Evolutionary conservation across 2,888 invertebrate genomes (phyloP).

Genomic region (Leptopilina drosophilae): DNA sequence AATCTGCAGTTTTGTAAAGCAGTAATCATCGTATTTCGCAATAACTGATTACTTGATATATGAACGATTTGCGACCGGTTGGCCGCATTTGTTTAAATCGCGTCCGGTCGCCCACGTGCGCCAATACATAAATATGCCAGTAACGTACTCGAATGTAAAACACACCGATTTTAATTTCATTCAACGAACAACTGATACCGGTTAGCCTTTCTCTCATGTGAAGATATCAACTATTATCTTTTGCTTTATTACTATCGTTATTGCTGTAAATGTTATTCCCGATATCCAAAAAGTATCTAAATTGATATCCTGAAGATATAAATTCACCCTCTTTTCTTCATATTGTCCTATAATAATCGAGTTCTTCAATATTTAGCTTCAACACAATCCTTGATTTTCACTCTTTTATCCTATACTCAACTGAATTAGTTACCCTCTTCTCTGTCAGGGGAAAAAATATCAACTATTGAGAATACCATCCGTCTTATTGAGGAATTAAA

Average conservation of each 20-base stretch:
- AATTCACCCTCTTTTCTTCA: too few relatives aligned
- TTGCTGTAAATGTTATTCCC: too few relatives aligned
- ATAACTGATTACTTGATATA: neutral
- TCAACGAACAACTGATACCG: slow-evolving; percentile 62
- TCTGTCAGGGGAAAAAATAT: too few relatives aligned
- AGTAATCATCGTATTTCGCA: slow-evolving; percentile 9
- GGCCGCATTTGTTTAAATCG: slow-evolving; percentile 63
- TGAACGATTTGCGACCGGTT: slow-evolving; percentile 56
- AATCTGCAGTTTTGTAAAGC: neutral
- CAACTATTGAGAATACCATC: too few relatives aligned
- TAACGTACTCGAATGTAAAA: slow-evolving; percentile 36
- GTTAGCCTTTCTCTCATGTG: slow-evolving; percentile 63
- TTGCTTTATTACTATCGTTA: neutral
- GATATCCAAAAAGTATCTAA: too few relatives aligned
- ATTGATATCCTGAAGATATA: too few relatives aligned
- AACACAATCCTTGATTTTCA: too few relatives aligned
- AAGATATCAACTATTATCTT: slow-evolving; percentile 1
- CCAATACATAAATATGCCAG: slow-evolving; percentile 48
- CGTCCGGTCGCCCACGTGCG: slow-evolving; percentile 72
- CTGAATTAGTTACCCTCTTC: too few relatives aligned
- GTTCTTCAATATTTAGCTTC: too few relatives aligned
- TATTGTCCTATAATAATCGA: too few relatives aligned
- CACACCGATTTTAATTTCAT: slow-evolving; percentile 68
- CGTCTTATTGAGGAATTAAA: too few relatives aligned
- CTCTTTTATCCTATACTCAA: too few relatives aligned